A percentile compares a stretch with the other conserved stretches of the same genome.
phyloP scores from a whole-genome alignment of 1,140 invertebrate species.

The Hesperophylax magnus region DNA sequence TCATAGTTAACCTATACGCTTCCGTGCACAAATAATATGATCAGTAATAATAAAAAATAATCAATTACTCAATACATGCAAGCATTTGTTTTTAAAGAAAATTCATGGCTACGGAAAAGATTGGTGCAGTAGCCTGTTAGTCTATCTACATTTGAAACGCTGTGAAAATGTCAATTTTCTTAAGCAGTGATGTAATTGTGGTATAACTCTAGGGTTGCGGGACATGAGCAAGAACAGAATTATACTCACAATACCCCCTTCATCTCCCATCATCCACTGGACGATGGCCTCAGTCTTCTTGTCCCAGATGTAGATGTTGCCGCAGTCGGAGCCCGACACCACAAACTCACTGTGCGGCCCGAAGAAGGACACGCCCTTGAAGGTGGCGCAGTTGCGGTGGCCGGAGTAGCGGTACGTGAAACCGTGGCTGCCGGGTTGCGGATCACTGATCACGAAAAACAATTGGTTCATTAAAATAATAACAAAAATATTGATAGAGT shows the following conservation, averaged over 20 bases:
- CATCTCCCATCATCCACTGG: constrained; percentile 89
- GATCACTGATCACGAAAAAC: constrained; percentile 32
- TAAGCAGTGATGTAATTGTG: too few relatives aligned
- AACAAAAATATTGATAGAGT: neutral
- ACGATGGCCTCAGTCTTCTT: constrained; percentile 90
- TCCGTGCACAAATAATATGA: too few relatives aligned
- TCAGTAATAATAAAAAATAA: too few relatives aligned
- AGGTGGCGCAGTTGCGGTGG: constrained; percentile 84
- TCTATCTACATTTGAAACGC: too few relatives aligned
- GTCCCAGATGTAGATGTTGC: constrained; percentile 96
- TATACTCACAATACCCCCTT: constrained; percentile 84
- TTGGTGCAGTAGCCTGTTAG: too few relatives aligned
- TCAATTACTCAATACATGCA: too few relatives aligned
- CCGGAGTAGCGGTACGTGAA: constrained; percentile 85
- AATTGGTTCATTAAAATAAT: constrained; percentile 6
- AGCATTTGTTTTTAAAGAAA: too few relatives aligned
- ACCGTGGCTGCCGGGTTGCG: constrained; percentile 65
- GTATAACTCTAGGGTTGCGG: too few relatives aligned
- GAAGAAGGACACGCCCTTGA: constrained; percentile 96
- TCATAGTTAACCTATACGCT: too few relatives aligned
- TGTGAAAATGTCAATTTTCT: too few relatives aligned
- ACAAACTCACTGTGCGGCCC: constrained; percentile 92
- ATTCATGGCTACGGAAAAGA: too few relatives aligned
- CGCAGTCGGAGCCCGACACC: constrained; percentile 95
- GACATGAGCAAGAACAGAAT: neutral